These are phyloP conservation scores for Drosophila maculinotata DNA, from an alignment of 2,888 invertebrate species.

Conservation along the genomic window DNA sequence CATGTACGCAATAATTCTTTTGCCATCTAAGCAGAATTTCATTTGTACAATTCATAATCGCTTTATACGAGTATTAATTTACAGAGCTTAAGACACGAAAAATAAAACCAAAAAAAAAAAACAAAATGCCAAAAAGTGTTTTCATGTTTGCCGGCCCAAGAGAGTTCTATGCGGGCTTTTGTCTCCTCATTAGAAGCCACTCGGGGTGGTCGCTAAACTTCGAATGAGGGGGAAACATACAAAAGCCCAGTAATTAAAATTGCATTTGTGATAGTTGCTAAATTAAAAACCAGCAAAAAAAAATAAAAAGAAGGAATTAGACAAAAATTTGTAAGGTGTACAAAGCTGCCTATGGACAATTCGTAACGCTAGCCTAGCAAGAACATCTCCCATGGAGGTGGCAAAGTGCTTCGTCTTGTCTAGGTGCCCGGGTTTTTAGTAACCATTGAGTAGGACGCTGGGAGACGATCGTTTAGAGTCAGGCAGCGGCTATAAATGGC, in stretches of 20 bases:
- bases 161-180: constrained; percentile 53
- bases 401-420: constrained; percentile 28
- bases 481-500: constrained; percentile 60
- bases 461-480: constrained; percentile 55
- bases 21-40: constrained; percentile 18
- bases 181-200: constrained; percentile 55
- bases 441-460: constrained; percentile 54
- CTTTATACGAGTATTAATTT: constrained; percentile 46
- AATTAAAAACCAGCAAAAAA: constrained; percentile 15
- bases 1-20: constrained; percentile 6
- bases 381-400: constrained; percentile 29
- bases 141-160: constrained; percentile 51
- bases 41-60: constrained; percentile 36
- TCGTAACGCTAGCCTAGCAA: constrained; percentile 26
- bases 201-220: constrained; percentile 63
- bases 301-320: constrained; percentile 4
- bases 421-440: constrained; percentile 16
- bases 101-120: too few relatives aligned
- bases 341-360: constrained; percentile 28
- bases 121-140: constrained; percentile 30
- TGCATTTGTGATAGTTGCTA: constrained; percentile 51
- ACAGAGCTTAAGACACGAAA: constrained; percentile 9
- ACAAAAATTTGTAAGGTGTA: constrained; percentile 4
- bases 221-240: constrained; percentile 41
- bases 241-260: constrained; percentile 66